Evolutionary conservation across 2,888 invertebrate genomes (phyloP), one percentile per base, ranked within the genome.

Genomic region (Dynastes grantii): DNA sequence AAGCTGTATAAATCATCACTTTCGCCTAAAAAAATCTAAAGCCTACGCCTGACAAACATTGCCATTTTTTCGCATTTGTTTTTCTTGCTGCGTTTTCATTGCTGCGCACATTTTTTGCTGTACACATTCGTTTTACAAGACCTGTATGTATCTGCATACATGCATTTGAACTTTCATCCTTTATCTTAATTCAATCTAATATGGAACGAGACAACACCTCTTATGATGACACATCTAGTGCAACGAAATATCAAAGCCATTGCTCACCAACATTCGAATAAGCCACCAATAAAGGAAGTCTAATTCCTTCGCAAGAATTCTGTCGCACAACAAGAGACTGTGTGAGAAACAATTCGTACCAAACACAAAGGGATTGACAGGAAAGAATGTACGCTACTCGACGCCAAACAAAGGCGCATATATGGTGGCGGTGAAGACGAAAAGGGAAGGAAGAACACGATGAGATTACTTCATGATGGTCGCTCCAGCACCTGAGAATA

Each of bases 261-360:
- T 29, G 51, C 51, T 22, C 51, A 29, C 51, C 45, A 29, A 9
- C 22, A 55, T 51, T 1, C 68, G 51, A 68, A 55, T 22, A 63
- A 63, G 29, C 63, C 32, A 5, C 65, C 53, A 2, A 51, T 51
- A 68, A 68, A 68, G 51, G 68, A 68, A 68, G 27, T 51, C 68
- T 68, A 68, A 68, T 68, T 49, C 51, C 29, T 49, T 68, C 16
- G 49, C 45, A 27, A 63, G 63, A 29, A 63, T 29, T 63, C 29
- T 32, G 63, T 68, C 40, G 73, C 58, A 45, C 55, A 40, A 37
- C 61, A 16, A 61, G 61, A 61, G 61, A 45, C 40, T 45, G 73
- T 45, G 61, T 75, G 73, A 75, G 73, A 75, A 75, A 75, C 45
- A 75, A 75, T 63, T 61, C 73, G 73, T 55, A 75, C 22, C 45